phyloP scores from a whole-genome alignment of 2,888 invertebrate species.

The Oscheius onirici region DNA sequence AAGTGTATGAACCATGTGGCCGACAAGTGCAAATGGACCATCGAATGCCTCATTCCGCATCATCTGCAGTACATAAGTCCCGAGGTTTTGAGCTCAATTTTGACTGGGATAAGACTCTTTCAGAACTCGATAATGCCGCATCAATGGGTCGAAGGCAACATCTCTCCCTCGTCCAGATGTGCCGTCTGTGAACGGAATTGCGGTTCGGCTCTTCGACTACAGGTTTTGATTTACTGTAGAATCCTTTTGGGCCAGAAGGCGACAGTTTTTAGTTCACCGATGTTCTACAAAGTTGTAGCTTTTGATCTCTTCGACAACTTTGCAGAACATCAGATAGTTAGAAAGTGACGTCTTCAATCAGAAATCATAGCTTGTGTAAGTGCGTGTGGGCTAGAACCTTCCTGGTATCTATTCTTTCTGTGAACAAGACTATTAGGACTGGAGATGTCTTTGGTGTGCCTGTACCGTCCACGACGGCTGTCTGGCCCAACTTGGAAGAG shows the following conservation, averaged over 20 bases:
- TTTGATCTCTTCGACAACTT: too few relatives aligned
- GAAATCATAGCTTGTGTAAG: too few relatives aligned
- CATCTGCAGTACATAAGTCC: conserved; percentile 56
- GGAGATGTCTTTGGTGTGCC: conserved; percentile 95
- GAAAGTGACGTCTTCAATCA: too few relatives aligned
- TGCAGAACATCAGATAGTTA: too few relatives aligned
- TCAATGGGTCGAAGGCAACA: conserved; percentile 97
- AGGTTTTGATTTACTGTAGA: conserved; percentile 19
- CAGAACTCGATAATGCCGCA: conserved; percentile 83
- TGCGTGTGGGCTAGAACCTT: too few relatives aligned
- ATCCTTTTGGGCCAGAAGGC: too few relatives aligned
- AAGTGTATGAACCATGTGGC: conserved; percentile 90
- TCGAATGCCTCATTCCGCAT: conserved; percentile 82
- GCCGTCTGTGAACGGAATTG: conserved; percentile 93
- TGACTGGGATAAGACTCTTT: neutral
- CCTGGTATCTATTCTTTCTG: too few relatives aligned
- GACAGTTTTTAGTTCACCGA: too few relatives aligned
- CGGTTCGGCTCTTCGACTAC: conserved; percentile 81
- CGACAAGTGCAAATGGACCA: conserved; percentile 97
- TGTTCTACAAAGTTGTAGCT: too few relatives aligned
- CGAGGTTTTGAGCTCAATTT: conserved; percentile 35
- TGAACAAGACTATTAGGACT: conserved; percentile 82
- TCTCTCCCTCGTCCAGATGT: conserved; percentile 93
- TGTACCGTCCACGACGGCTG: conserved; percentile 77
- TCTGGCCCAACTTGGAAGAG: conserved; percentile 79